Evolutionary conservation across 2,888 invertebrate species (phyloP), one percentile per base, ranked within the genome.

Genomic region (Noctua janthina): DNA sequence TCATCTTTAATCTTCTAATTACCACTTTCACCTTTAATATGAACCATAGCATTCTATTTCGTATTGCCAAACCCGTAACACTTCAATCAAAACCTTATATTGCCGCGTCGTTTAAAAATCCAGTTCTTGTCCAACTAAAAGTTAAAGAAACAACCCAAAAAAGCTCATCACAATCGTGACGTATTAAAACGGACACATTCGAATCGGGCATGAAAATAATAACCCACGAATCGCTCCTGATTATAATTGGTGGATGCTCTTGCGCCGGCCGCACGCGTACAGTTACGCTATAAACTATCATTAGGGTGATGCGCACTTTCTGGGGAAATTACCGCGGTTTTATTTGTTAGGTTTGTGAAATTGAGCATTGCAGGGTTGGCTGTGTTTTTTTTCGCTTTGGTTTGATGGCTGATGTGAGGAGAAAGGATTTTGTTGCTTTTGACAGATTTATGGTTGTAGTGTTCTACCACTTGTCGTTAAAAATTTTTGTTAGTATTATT

Each of bases 231-330:
- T 92, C 90, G 92, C 91, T 91, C 90, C 87, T 87, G 92, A 90
- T 93, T 93, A 93, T 94, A 94, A 94, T 94, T 94, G 94, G 92
- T 89, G 92, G 93, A 91, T 92, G 88, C 89, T 85, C 84, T 76
- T 78, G 85, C 85, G 88, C 86, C 73, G 74, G 88, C 86, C 90
- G 90, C 91, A 90, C 90, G 90, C 90, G 90, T 90, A 91, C 91
- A 90, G 92, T 89, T 92, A 92, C 89, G 89, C 90, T 90, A 91
- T 91, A 91, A 92, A 92, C 89, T 91, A 92, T 91, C 92, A 93
- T 93, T 93, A 93, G 90, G 88, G 89, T 82, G 91, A 91, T 90
- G 90, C 90, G 90, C 90, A 90, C 90, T 89, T 86, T 88, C 90
- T 89, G 91, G 86, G 84, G 84, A 90, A 91, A 92, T 92, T 93